Evolutionary conservation across 2,797 vertebrate species (phyloP), one percentile per base, ranked within the genome.

Genomic region (Catostomus latipinnis): DNA sequence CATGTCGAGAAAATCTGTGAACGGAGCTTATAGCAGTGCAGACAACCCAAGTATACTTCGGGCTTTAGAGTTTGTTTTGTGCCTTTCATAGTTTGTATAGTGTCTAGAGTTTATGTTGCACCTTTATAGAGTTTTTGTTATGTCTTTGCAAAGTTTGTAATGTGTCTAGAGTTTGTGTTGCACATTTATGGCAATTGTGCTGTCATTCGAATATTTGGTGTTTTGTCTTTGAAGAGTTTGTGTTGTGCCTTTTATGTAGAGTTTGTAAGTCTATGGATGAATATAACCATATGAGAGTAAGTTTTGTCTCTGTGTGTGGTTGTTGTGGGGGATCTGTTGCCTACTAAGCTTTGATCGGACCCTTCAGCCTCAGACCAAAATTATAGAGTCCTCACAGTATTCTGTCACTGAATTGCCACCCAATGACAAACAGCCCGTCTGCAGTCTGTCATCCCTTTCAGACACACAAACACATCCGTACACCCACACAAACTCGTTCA

Each of bases 371-470:
- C 71, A 76, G 54, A 50, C 76, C 86, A 48, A 62, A 85, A 85
- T 85, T 22, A 86, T 80, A 89, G 90, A 84, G 86, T 65, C 52
- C 75, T 89, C 43, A 82, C 88, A 90, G 91, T 77, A 13, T 87
- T 87, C 74, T 80, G 65, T 81, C 74, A 79, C 84, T 84, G 86
- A 85, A 79, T 83, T 84, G 70, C 81, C 80, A 63, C 74, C 5
- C 84, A 81, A 80, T 87, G 87, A 91, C 91, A 87, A 89, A 88
- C 70, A 60, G 53, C 53, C 70, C 62, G 10, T 80, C 61, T 73
- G 78, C 52, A 71, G 69, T 92, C 90, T 89, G 67, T 84, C 34
- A 54, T 74, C 45, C 34, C 61, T 66, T 69, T 58, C 1, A 61
- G 53, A 48, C 66, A 67, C 63, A 73, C 57, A 68, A 13, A 68